A percentile compares a stretch with the other conserved stretches of the same genome.
phyloP scores from a whole-genome alignment of 2,888 invertebrate genomes.

The Cosmia pyralina region DNA sequence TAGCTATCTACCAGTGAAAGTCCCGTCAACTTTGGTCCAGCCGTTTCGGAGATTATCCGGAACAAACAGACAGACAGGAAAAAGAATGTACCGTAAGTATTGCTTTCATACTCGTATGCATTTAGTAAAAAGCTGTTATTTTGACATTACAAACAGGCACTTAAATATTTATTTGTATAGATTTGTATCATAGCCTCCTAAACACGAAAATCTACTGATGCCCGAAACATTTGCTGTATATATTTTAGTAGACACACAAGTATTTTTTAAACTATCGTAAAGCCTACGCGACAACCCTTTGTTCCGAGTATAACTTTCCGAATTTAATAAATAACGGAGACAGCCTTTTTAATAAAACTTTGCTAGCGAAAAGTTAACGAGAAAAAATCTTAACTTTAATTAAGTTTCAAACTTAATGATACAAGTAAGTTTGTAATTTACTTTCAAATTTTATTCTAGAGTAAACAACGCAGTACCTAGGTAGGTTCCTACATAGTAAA shows the following conservation, averaged over 20 bases:
- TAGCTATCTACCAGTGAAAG: no score
- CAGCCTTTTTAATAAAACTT: slow-evolving; percentile 39
- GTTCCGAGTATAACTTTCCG: slow-evolving; percentile 18
- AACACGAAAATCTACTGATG: neutral
- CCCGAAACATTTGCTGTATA: neutral
- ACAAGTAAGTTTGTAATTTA: slow-evolving; percentile 28
- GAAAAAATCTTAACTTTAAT: slow-evolving; percentile 32
- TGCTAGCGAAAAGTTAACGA: slow-evolving; percentile 2
- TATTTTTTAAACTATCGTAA: neutral
- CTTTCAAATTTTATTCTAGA: slow-evolving; percentile 19
- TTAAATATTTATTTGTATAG: no score
- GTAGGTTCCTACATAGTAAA: neutral
- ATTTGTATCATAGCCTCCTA: no score
- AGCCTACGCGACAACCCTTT: neutral
- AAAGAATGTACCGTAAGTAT: no score
- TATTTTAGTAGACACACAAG: neutral
- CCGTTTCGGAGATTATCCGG: no score
- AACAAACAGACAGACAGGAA: no score
- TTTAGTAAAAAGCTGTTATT: no score
- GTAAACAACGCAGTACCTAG: neutral
- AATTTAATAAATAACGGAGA: slow-evolving; percentile 28
- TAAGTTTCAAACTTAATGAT: slow-evolving; percentile 31
- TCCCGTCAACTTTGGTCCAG: no score
- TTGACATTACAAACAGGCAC: no score
- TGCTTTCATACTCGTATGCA: no score